phyloP scores from a whole-genome alignment of 2,113 vertebrate species.

The Spermophilus dauricus region DNA sequence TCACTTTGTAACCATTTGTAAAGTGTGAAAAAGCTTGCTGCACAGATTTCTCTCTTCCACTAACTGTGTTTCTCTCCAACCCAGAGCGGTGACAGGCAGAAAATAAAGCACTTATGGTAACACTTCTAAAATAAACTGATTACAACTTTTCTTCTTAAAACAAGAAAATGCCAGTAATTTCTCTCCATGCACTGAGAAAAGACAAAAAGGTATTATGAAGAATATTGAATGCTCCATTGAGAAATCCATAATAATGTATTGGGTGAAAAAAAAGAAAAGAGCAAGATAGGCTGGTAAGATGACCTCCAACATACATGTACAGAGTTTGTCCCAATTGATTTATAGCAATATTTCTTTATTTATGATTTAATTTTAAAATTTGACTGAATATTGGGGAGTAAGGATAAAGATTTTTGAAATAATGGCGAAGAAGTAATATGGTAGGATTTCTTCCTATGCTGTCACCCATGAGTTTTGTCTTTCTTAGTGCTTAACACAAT shows the following conservation, averaged over 20 bases:
- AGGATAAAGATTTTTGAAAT: not conserved
- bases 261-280: not conserved
- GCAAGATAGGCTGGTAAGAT: not conserved
- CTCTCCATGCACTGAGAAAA: not conserved
- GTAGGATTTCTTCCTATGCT: not conserved
- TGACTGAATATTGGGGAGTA: not conserved
- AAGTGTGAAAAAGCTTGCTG: conserved; percentile 79
- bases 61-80: conserved; percentile 68
- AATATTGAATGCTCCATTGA: not conserved
- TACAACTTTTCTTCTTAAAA: not conserved
- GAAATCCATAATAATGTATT: conserved; percentile 13
- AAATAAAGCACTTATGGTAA: conserved; percentile 24
- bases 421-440: not conserved
- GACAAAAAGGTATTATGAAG: not conserved
- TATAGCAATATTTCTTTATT: not conserved
- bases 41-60: conserved; percentile 43
- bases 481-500: not conserved
- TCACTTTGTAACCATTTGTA: conserved; percentile 84
- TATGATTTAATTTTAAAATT: not conserved
- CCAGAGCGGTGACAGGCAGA: conserved; percentile 39
- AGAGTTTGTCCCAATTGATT: not conserved
- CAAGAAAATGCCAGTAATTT: not conserved
- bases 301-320: not conserved
- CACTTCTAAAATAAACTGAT: conserved; percentile 61
- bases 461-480: not conserved